Evolutionary conservation across 2,888 invertebrate species (phyloP).

Genomic region (Acleris holmiana): DNA sequence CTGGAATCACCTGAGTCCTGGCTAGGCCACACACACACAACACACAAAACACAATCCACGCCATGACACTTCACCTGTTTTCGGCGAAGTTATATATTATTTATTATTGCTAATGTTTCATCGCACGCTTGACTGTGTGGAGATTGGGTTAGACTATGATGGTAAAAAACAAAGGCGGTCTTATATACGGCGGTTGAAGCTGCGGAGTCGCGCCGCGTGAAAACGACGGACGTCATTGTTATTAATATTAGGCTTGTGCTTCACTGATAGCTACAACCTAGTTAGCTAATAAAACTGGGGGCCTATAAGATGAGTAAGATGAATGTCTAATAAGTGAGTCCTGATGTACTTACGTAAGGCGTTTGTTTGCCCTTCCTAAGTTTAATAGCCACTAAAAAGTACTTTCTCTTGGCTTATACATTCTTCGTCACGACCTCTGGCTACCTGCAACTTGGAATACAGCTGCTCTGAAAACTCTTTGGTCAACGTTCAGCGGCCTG

Average conservation of each 20-base stretch:
- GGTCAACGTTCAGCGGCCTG: too few species aligned
- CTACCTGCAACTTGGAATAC: too few species aligned
- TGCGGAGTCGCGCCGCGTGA: constrained; percentile 74
- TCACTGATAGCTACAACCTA: constrained; percentile 43
- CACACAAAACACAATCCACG: constrained; percentile 65
- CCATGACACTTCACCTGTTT: constrained; percentile 46
- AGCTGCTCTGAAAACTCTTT: too few species aligned
- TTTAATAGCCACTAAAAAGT: too few species aligned
- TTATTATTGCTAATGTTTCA: constrained; percentile 47
- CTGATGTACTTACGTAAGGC: too few species aligned
- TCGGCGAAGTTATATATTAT: constrained; percentile 33
- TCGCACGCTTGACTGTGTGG: constrained; percentile 51
- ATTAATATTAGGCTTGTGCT: constrained; percentile 57
- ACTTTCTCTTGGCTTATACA: too few species aligned
- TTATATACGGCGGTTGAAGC: constrained; percentile 80
- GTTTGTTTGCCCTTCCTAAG: too few species aligned
- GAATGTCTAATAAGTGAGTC: too few species aligned
- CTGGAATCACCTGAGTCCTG: constrained; percentile 76
- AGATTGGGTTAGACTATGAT: constrained; percentile 66
- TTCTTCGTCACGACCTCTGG: too few species aligned
- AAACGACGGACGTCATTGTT: constrained; percentile 83
- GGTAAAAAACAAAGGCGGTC: constrained; percentile 72
- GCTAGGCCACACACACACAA: constrained; percentile 70
- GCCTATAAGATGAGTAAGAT: too few species aligned
- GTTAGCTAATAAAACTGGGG: neutral